phyloP scores from a whole-genome alignment of 2,888 invertebrate species.

The Andrena praecox region DNA sequence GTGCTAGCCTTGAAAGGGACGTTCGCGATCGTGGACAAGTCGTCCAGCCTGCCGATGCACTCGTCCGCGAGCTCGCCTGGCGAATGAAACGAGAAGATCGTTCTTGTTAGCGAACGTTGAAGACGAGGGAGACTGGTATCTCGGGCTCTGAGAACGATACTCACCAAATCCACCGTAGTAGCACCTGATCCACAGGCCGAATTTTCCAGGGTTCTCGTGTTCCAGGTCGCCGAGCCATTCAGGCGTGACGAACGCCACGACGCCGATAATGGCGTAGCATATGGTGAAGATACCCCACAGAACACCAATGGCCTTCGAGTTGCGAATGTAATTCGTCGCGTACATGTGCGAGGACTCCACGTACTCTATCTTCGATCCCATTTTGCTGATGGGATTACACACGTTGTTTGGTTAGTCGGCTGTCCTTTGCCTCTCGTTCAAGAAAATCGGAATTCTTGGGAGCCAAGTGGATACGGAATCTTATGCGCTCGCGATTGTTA shows the following conservation, averaged over 20 bases:
- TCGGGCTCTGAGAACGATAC: not conserved
- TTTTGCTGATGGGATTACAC: conserved; percentile 82
- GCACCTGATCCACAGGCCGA: conserved; percentile 97
- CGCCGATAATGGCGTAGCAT: conserved; percentile 97
- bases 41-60: conserved; percentile 94
- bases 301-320: conserved; percentile 97
- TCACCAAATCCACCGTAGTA: conserved; percentile 85
- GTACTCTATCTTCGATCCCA: conserved; percentile 97
- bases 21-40: conserved; percentile 92
- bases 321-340: conserved; percentile 95
- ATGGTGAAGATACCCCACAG: conserved; percentile 99
- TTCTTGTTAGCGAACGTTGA: not conserved
- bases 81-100: not conserved
- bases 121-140: not conserved
- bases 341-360: conserved; percentile 96
- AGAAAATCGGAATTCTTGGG: not conserved
- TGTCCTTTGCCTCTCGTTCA: not conserved
- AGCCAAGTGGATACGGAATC: too few species aligned
- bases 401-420: too few species aligned
- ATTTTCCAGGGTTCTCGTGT: conserved; percentile 94
- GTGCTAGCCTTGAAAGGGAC: conserved; percentile 95
- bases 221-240: conserved; percentile 95
- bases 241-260: conserved; percentile 97
- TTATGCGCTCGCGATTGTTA: too few species aligned
- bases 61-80: conserved; percentile 91